Evolutionary conservation across 2,888 invertebrate genomes (phyloP).

Genomic region (Melolontha melolontha): DNA sequence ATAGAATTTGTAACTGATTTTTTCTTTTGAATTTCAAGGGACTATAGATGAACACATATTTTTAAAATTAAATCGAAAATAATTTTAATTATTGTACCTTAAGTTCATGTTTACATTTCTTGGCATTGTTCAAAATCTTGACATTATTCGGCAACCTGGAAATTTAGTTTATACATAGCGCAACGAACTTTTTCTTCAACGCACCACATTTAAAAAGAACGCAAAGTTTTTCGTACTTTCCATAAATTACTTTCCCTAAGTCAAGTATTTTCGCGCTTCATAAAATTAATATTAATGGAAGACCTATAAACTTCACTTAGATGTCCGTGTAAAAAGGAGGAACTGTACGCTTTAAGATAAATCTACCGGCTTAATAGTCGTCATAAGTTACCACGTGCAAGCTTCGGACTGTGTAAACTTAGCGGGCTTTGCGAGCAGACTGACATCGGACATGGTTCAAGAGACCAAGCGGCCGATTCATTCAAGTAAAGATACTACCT

Average conservation of each 20-base stretch:
- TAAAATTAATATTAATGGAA: conserved; percentile 15
- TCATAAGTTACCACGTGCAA: conserved; percentile 46
- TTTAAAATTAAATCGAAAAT: too few relatives aligned
- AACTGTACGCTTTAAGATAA: conserved; percentile 14
- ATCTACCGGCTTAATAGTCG: conserved; percentile 37
- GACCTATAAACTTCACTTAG: conserved; percentile 33
- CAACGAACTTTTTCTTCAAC: conserved; percentile 13
- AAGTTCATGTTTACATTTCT: conserved; percentile 2
- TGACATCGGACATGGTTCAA: conserved; percentile 54
- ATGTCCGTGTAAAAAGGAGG: conserved; percentile 30
- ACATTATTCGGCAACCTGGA: background rate
- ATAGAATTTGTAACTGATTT: too few relatives aligned
- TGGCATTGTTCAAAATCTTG: background rate
- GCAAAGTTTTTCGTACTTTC: conserved; percentile 7
- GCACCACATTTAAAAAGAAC: conserved; percentile 16
- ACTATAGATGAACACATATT: too few relatives aligned
- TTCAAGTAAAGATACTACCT: conserved; percentile 54
- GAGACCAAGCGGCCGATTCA: conserved; percentile 52
- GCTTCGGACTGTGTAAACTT: conserved; percentile 50
- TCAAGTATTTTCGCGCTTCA: conserved; percentile 12
- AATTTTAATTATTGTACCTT: conserved; percentile 11
- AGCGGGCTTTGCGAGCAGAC: conserved; percentile 57
- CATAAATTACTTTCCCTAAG: background rate
- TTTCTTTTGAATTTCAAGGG: too few relatives aligned
- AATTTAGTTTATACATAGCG: background rate